Evolutionary conservation across 2,888 invertebrate species (phyloP).

Genomic region (Caenorhabditis auriculariae): DNA sequence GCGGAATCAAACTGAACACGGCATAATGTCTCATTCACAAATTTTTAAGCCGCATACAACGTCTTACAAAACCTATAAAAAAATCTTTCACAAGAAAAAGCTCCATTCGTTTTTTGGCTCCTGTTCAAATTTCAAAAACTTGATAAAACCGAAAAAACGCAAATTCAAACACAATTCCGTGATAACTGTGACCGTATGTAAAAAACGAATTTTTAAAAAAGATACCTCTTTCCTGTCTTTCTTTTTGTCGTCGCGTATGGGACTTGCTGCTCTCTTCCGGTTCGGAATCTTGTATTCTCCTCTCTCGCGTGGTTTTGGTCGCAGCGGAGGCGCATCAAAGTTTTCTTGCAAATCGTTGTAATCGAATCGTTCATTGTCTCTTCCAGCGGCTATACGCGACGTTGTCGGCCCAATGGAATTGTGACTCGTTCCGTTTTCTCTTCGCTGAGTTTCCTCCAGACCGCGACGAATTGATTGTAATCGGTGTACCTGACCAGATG

Average conservation of each 20-base stretch:
- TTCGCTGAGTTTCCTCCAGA: conserved; percentile 27
- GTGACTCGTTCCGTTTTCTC: conserved; percentile 1
- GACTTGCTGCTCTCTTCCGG: conserved; percentile 1
- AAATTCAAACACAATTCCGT: too few relatives aligned
- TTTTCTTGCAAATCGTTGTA: conserved; percentile 8
- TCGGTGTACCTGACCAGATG: conserved; percentile 16
- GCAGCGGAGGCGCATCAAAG: not conserved
- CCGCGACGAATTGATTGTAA: conserved; percentile 38
- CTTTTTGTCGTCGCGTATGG: conserved; percentile 5
- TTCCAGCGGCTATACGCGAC: conserved; percentile 16
- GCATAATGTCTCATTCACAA: too few relatives aligned
- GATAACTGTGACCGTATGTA: conserved; percentile 2
- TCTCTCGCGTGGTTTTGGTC: conserved; percentile 4
- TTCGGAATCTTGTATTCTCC: conserved; percentile 30
- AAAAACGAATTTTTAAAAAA: not conserved
- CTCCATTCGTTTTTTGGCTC: too few relatives aligned
- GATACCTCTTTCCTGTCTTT: conserved; percentile 4
- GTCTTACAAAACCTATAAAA: too few relatives aligned
- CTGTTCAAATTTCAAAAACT: too few relatives aligned
- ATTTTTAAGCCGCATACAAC: too few relatives aligned
- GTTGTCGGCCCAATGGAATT: not conserved
- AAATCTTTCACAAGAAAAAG: too few relatives aligned
- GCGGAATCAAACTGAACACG: too few relatives aligned
- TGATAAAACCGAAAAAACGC: too few relatives aligned
- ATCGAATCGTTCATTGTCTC: conserved; percentile 16